Evolutionary conservation across 2,113 vertebrate species (phyloP), one percentile per base, ranked within the genome.

Genomic region (Asarcornis scutulata): DNA sequence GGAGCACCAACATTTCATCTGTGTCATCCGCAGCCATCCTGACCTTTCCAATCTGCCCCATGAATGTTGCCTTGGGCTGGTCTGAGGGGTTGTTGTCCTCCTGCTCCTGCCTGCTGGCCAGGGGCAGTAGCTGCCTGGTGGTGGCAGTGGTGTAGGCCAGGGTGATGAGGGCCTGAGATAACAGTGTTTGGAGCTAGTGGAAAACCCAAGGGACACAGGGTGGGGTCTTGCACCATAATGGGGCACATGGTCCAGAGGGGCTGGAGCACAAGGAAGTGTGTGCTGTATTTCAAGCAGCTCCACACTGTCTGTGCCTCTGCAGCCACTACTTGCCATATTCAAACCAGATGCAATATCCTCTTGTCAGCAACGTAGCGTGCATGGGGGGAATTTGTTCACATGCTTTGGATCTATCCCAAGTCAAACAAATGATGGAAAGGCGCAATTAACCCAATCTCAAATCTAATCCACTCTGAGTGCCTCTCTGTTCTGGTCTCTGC

Each of bases 331-430:
- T 69, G 83, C 94, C 95, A 83, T 94, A 93, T 96, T 91, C 95
- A 95, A 96, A 96, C 95, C 95, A 97, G 97, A 96, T 96, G 96
- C 96, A 96, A 95, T 96, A 95, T 96, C 95, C 95, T 66, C 89
- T 60, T 96, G 87, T 96, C 96, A 96, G 95, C 95, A 94, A 85
- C 0, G 9, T 26, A 25, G 79, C 12, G 5, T 78, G 83, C 91
- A 81, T 75, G 95, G 95, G 58, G 88, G 90, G 84, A 86, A 79
- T 93, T 89, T 60, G 75, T 93, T 95, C 82, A 83, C 78, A 62
- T 38, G 69, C 55, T 92, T 89, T 92, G 95, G 92, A 93, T 78
- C 62, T 67, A 36, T 86, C 86, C 93, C 94, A 96, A 96, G 60
- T 63, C 62, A 96, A 96, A 97, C 92, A 96, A 89, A 96, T 96